Evolutionary conservation across 2,888 invertebrate genomes (phyloP).

Genomic region (Pachydiplax longipennis): DNA sequence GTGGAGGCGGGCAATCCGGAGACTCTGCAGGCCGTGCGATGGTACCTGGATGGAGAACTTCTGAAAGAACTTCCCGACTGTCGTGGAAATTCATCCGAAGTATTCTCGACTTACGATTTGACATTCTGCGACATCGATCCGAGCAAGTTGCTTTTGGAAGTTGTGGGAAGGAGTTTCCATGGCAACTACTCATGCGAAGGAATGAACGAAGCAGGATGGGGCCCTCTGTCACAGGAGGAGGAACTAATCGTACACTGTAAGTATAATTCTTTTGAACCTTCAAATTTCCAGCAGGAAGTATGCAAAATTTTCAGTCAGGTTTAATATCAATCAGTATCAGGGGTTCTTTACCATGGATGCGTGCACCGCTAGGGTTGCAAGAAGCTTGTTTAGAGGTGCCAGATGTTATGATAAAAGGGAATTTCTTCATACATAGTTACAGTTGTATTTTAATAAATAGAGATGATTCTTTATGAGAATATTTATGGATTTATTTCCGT

Average conservation of each 20-base stretch:
- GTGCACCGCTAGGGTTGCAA: too few species aligned
- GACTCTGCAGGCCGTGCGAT: constrained; percentile 75
- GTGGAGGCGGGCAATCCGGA: constrained; percentile 82
- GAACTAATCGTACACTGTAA: constrained; percentile 84
- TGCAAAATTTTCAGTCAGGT: background rate
- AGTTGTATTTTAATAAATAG: too few species aligned
- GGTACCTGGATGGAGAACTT: constrained; percentile 84
- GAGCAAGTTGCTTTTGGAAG: constrained; percentile 81
- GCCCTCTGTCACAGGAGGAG: constrained; percentile 76
- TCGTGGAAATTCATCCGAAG: constrained; percentile 61
- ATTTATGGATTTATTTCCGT: too few species aligned
- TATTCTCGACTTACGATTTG: constrained; percentile 48
- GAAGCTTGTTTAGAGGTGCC: too few species aligned
- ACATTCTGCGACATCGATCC: constrained; percentile 86
- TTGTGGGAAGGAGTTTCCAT: constrained; percentile 87
- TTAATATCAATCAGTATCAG: too few species aligned
- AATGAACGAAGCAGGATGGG: constrained; percentile 89
- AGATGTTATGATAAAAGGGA: too few species aligned
- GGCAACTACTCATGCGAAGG: constrained; percentile 95
- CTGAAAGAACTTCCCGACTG: constrained; percentile 88
- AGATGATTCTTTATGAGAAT: too few species aligned
- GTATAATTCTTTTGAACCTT: constrained; percentile 56
- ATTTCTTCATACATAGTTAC: too few species aligned
- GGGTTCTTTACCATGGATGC: too few species aligned
- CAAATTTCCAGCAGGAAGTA: background rate